Base-by-base conservation (phyloP, 2,888 invertebrate species). In the Drosophila anceps region DNA sequence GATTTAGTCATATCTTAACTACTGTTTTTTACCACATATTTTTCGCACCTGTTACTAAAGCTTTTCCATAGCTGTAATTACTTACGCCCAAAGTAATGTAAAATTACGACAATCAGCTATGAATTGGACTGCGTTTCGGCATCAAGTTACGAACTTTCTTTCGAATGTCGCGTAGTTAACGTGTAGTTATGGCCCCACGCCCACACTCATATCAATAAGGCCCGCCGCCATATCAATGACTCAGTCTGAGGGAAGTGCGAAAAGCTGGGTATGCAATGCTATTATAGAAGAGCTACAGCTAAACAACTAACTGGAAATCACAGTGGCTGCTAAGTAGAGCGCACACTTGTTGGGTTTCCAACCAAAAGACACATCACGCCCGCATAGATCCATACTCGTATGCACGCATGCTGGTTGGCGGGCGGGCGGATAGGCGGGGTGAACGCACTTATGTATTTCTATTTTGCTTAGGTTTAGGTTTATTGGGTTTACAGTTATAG, bases 301-400 rank as follows among this genome's bases (percentile, higher is more conserved):
- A 51, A 51, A 20, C 51, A 35, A n/a, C 53, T 15, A 77, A 79
- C 81, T 84, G 73, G 55, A 76, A 90, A 88, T 88, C 87, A 76
- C 59, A 67, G 77, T 60, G 37, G 48, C 58, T 66, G 44, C 67
- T 53, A 84, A 74, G 73, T 86, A 66, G 81, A 76, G 73, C 79
- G 73, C 74, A 82, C 91, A 91, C 91, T 91, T 91, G 83, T 89
- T 79, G 76, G 91, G 91, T 85, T 91, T 91, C 90, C 68, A 84
- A 33, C 43, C 50, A 63, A 72, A 27, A 63, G 31, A 62, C 70
- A 67, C 75, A 73, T 58, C 65, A 62, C 54, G 59, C 65, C 79
- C 71, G 73, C 76, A 79, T 66, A 57, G 62, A 76, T 78, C 60
- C 35, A n/a, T n/a, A n/a, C n/a, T n/a, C 24, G 44, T 57, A 69